A percentile compares a stretch with the other conserved stretches of the same genome.
Evolutionary conservation across 2,797 vertebrate species (phyloP).

Genomic region (Pygocentrus nattereri): DNA sequence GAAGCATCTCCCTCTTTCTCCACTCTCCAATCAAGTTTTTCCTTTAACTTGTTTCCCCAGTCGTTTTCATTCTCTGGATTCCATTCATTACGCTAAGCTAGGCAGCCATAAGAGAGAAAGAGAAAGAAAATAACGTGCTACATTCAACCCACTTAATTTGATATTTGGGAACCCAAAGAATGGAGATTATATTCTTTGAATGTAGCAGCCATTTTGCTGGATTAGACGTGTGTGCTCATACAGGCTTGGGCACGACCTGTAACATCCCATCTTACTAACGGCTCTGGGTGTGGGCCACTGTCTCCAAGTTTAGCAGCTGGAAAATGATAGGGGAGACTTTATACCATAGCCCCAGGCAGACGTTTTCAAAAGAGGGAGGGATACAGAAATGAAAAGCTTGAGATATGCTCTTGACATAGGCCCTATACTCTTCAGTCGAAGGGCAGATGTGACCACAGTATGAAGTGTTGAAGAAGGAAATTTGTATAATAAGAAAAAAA

Average conservation of each 20-base stretch:
- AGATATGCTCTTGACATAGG: conserved; percentile 6
- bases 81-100: background rate
- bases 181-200: conserved; percentile 13
- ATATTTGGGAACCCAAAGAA: background rate
- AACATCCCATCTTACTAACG: conserved; percentile 50
- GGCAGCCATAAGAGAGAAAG: background rate
- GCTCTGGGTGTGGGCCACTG: conserved; percentile 53
- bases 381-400: conserved; percentile 49
- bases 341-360: conserved; percentile 46
- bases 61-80: background rate
- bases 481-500: background rate
- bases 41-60: no score
- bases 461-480: background rate
- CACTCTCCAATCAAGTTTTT: no score
- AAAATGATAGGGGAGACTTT: conserved; percentile 58
- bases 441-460: background rate
- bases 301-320: conserved; percentile 45
- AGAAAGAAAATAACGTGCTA: background rate
- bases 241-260: conserved; percentile 46
- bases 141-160: background rate
- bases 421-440: background rate
- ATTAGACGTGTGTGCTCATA: conserved; percentile 39
- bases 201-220: conserved; percentile 36
- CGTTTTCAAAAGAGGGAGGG: conserved; percentile 54
- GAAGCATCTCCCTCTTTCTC: no score